Conservation (phyloP, 2,888 invertebrate species). For the Unio delphinus region DNA sequence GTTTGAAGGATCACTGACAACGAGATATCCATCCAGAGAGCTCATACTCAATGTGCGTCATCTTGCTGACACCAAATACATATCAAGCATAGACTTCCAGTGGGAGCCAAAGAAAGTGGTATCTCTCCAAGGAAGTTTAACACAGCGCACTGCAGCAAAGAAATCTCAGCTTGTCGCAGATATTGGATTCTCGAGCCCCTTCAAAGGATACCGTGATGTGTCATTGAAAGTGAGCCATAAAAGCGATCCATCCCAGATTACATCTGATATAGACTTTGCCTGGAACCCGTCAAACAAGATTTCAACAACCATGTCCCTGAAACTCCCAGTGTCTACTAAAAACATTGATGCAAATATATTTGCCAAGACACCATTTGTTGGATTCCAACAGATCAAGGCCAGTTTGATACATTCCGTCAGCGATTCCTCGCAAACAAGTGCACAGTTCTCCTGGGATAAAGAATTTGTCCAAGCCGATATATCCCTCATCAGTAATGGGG, state of each 20-base stretch:
- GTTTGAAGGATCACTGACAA: slow-evolving; percentile 30
- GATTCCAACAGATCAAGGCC: slow-evolving; percentile 27
- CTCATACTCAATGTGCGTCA: slow-evolving; percentile 36
- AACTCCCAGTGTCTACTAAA: slow-evolving; percentile 37
- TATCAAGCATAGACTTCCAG: slow-evolving; percentile 32
- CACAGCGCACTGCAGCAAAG: too few relatives aligned
- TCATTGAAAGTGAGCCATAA: slow-evolving; percentile 25
- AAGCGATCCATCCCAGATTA: slow-evolving; percentile 28
- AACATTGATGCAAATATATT: slow-evolving; percentile 32
- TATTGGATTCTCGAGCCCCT: slow-evolving; percentile 34
- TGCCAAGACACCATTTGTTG: slow-evolving; percentile 45
- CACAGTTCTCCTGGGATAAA: slow-evolving; percentile 36
- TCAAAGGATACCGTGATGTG: slow-evolving; percentile 16
- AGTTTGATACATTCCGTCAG: slow-evolving; percentile 33
- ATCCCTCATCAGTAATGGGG: slow-evolving; percentile 33
- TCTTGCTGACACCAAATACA: slow-evolving; percentile 23
- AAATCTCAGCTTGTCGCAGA: slow-evolving; percentile 31
- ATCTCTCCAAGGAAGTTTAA: slow-evolving; percentile 6
- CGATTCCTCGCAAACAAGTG: slow-evolving; percentile 22
- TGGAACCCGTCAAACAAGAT: slow-evolving; percentile 42
- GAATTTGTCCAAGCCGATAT: slow-evolving; percentile 31
- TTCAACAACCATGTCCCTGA: slow-evolving; percentile 36
- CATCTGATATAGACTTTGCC: slow-evolving; percentile 30
- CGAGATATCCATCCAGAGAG: slow-evolving; percentile 31
- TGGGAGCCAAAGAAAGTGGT: slow-evolving; percentile 31